Evolutionary conservation across 1,140 invertebrate species (phyloP).

Genomic region (Conopomorpha cramerella): DNA sequence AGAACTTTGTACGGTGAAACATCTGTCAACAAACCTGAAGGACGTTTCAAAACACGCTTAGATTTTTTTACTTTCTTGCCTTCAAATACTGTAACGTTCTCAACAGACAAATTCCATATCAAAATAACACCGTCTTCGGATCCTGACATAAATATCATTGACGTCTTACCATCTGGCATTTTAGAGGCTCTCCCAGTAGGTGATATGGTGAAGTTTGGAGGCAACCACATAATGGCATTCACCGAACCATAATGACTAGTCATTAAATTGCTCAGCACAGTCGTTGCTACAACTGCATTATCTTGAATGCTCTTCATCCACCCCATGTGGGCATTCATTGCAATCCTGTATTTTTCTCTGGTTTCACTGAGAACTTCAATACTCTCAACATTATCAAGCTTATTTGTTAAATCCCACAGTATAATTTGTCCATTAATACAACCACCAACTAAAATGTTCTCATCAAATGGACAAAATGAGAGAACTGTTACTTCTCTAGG

Average conservation of each 20-base stretch:
- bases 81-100: constrained; percentile 42
- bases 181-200: constrained; percentile 62
- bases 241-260: constrained; percentile 67
- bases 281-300: constrained; percentile 60
- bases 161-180: constrained; percentile 43
- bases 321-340: constrained; percentile 66
- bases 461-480: constrained; percentile 70
- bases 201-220: constrained; percentile 62
- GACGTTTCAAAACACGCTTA: constrained; percentile 49
- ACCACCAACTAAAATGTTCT: constrained; percentile 72
- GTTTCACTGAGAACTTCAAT: constrained; percentile 65
- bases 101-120: constrained; percentile 70
- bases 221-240: constrained; percentile 69
- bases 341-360: constrained; percentile 64
- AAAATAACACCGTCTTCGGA: constrained; percentile 69
- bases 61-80: constrained; percentile 50
- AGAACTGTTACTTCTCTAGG: constrained; percentile 67
- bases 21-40: constrained; percentile 59
- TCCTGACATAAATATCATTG: constrained; percentile 67
- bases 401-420: constrained; percentile 74
- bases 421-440: constrained; percentile 72
- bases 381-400: constrained; percentile 66
- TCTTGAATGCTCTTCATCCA: constrained; percentile 69
- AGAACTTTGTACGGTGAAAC: constrained; percentile 63
- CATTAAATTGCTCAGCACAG: constrained; percentile 64